A percentile compares a stretch with the other conserved stretches of the same genome.
Evolutionary conservation across 2,113 vertebrate genomes (phyloP).

Genomic region (Lepidothrix coronata): DNA sequence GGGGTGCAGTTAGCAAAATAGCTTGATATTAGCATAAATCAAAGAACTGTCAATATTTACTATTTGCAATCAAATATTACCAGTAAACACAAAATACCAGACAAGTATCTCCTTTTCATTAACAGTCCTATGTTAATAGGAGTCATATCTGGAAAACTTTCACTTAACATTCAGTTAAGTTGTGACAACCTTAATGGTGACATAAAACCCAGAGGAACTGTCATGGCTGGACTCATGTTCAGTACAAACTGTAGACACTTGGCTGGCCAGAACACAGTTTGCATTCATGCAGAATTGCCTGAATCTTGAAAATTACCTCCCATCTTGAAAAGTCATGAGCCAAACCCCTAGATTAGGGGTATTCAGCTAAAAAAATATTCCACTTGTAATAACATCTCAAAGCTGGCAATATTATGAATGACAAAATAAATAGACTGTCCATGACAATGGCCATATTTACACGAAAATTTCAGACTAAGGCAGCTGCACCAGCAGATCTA

Average conservation of each 20-base stretch:
- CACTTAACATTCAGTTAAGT: not conserved
- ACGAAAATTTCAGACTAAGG: not conserved
- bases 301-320: not conserved
- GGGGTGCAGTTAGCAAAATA: not conserved
- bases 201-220: not conserved
- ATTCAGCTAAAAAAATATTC: not conserved
- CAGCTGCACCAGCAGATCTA: not conserved
- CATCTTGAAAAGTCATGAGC: not conserved
- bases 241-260: not conserved
- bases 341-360: not conserved
- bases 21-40: not conserved
- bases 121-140: not conserved
- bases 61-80: not conserved
- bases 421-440: not conserved
- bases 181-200: not conserved
- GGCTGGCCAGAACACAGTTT: not conserved
- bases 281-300: not conserved
- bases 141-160: not conserved
- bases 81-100: not conserved
- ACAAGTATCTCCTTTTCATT: not conserved
- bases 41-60: not conserved
- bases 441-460: not conserved
- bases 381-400: not conserved
- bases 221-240: not conserved
- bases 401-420: not conserved